Evolutionary conservation across 1,140 invertebrate genomes (phyloP).

Genomic region (Drosophila hydei): DNA sequence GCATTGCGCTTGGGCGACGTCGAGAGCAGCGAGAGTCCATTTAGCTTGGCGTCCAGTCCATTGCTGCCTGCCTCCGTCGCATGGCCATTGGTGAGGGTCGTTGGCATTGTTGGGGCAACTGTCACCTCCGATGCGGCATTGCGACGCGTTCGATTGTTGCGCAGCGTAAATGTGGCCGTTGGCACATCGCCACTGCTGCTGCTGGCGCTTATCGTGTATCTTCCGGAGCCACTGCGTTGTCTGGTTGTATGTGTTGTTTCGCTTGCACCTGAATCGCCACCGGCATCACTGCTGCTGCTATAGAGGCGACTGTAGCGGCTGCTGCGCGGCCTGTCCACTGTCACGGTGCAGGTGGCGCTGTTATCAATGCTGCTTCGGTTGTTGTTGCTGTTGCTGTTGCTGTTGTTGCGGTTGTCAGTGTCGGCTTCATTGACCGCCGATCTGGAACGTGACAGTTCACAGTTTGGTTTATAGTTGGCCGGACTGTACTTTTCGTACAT

Average conservation of each 20-base stretch:
- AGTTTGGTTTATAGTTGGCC: slow-evolving; percentile 83
- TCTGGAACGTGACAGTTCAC: slow-evolving; percentile 84
- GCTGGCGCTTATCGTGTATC: slow-evolving; percentile 59
- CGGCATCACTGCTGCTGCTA: slow-evolving; percentile 54
- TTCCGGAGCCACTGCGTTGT: slow-evolving; percentile 41
- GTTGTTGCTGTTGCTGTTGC: slow-evolving; percentile 37
- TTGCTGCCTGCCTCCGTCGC: slow-evolving; percentile 32
- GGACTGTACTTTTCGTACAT: slow-evolving; percentile 84
- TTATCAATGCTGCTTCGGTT: slow-evolving; percentile 7
- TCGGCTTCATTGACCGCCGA: slow-evolving; percentile 65
- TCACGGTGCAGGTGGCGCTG: slow-evolving; percentile 54
- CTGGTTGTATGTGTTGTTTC: slow-evolving; percentile 20
- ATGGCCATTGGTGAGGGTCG: slow-evolving; percentile 28
- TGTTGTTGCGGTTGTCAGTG: slow-evolving; percentile 19
- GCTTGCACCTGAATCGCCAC: not conserved
- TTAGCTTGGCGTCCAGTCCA: slow-evolving; percentile 62
- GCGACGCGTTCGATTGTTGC: slow-evolving; percentile 34
- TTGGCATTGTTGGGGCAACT: not conserved
- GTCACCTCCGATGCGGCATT: slow-evolving; percentile 28
- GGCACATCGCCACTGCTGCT: slow-evolving; percentile 73
- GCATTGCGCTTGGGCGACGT: slow-evolving; percentile 65
- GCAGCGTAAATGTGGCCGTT: slow-evolving; percentile 72
- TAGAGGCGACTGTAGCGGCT: slow-evolving; percentile 77
- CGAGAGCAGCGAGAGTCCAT: slow-evolving; percentile 61
- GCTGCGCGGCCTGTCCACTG: slow-evolving; percentile 67